Conservation (phyloP, 2,797 vertebrate genomes). For the Peromyscus attwateri region DNA sequence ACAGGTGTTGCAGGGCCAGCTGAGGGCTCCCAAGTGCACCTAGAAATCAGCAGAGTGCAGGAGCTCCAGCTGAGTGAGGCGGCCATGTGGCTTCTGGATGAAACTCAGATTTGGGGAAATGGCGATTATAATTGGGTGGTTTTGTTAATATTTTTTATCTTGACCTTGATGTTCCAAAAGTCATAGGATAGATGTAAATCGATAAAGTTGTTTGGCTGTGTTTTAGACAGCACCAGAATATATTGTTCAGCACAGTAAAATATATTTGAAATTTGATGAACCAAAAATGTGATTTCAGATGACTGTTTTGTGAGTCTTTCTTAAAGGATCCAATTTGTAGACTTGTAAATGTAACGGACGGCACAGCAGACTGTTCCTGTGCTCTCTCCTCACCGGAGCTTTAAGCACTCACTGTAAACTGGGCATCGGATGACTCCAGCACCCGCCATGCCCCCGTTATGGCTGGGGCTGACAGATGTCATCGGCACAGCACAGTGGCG, state of each 20-base stretch:
- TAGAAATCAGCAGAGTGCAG: not conserved
- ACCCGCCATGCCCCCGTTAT: rapidly evolving
- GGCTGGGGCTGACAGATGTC: not conserved
- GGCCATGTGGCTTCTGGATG: not conserved
- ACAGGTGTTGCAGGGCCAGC: slow-evolving; percentile 52
- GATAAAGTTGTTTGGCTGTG: slow-evolving; percentile 83
- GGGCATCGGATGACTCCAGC: rapidly evolving
- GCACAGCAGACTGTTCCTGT: slow-evolving; percentile 48
- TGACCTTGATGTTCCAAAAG: slow-evolving; percentile 81
- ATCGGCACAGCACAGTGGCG: rapidly evolving
- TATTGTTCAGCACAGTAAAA: slow-evolving; percentile 74
- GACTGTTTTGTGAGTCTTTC: slow-evolving; percentile 85
- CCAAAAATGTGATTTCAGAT: slow-evolving; percentile 73
- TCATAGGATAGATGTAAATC: slow-evolving; percentile 68
- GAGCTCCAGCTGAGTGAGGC: not conserved
- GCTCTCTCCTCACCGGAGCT: not conserved
- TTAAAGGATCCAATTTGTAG: slow-evolving; percentile 82
- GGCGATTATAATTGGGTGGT: slow-evolving; percentile 60
- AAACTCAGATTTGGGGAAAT: not conserved
- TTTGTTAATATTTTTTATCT: slow-evolving; percentile 81
- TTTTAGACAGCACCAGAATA: slow-evolving; percentile 87
- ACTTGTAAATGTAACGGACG: slow-evolving; percentile 83
- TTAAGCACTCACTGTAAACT: rapidly evolving
- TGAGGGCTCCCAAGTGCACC: slow-evolving; percentile 74
- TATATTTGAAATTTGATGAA: slow-evolving; percentile 77